A percentile compares a stretch with the other conserved stretches of the same genome.
Conservation (phyloP, 2,797 vertebrate genomes). For the Gymnoscopelus microlampas region DNA sequence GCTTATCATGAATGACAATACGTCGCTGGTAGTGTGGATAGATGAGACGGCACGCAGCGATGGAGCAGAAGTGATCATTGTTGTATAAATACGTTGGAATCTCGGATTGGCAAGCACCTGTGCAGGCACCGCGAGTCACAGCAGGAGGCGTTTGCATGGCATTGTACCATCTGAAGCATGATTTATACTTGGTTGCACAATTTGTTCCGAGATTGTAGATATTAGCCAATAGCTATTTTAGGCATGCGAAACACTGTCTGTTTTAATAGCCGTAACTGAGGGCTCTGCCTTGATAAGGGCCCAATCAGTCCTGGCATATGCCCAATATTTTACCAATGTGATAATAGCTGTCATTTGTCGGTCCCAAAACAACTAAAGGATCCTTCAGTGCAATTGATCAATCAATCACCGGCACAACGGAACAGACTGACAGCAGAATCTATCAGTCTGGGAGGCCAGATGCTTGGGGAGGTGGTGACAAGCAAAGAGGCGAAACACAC, state of each 20-base stretch:
- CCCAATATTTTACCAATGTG: constrained; percentile 38
- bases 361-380: constrained; percentile 27
- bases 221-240: no score
- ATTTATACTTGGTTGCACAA: no score
- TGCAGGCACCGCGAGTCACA: constrained; percentile 4
- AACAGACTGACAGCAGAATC: constrained; percentile 28
- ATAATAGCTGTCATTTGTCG: constrained; percentile 53
- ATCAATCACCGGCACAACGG: constrained; percentile 39
- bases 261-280: constrained; percentile 28
- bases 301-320: constrained; percentile 29
- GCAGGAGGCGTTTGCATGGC: constrained; percentile 8
- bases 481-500: constrained; percentile 51
- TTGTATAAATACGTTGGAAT: no score
- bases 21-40: no score
- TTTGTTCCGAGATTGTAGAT: no score
- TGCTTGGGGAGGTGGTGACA: constrained; percentile 59
- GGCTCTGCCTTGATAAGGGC: constrained; percentile 29
- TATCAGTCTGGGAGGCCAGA: constrained; percentile 56
- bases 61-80: no score
- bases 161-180: constrained; percentile 10
- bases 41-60: no score
- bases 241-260: no score
- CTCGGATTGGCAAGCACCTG: no score
- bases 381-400: constrained; percentile 49
- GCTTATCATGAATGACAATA: no score